Evolutionary conservation across 2,113 vertebrate genomes (phyloP), one percentile per base, ranked within the genome.

Genomic region (Heliornis fulica): DNA sequence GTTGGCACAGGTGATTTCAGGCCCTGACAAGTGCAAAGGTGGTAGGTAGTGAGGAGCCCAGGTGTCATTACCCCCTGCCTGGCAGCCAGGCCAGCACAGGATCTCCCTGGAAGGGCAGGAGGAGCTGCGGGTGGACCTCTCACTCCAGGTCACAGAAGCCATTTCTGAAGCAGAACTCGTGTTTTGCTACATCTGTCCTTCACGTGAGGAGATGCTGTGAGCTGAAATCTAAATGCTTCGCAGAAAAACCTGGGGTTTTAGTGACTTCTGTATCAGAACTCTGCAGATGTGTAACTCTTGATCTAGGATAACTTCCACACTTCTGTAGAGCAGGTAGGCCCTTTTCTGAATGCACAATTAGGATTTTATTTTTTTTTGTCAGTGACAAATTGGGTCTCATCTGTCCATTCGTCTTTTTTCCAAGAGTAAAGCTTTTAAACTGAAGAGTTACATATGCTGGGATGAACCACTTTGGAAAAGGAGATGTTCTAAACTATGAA

Each of bases 401-500:
- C 13, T 1, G 1, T 51, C 79, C 32, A 32, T 2, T 65, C 45
- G 19, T 28, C 8, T 75, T 59, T 64, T 70, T 34, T 36, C 21
- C 50, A 69, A 7, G 34, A 87, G 11, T 64, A n/a, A 50, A 83
- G 21, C 29, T 72, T 80, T 46, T 60, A 28, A 87, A 66, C 15
- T 31, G 29, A 1, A 1, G 4, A 51, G 25, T 19, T 50, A 18
- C 14, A 1, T 6, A 43, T 0, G 8, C 23, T 16, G 28, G 14
- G 15, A 21, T 57, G 31, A 70, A 82, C n/a, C 19, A 21, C 12
- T 64, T 4, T 8, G 14, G 40, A 84, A 41, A 70, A 79, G 51
- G 20, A 74, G 46, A 11, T 61, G 17, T 36, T 57, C 11, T 7
- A 48, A 85, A 17, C 19, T 5, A 0, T 40, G 21, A 83, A 19